phyloP scores from a whole-genome alignment of 2,888 invertebrate species.

The Hypsopygia costalis region DNA sequence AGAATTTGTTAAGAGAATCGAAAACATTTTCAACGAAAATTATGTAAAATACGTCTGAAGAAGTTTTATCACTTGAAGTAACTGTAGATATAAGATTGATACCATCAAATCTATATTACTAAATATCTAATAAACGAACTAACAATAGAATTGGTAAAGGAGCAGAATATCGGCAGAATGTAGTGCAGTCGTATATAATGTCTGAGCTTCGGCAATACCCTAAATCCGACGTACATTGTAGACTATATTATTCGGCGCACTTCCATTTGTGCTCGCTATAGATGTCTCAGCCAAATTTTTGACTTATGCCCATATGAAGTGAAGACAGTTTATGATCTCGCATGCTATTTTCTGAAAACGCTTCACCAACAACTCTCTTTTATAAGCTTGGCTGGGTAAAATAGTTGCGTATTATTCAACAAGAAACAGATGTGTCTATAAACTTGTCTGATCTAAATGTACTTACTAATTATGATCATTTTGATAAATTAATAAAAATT shows the following conservation, averaged over 20 bases:
- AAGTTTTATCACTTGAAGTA: too few species aligned
- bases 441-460: not conserved
- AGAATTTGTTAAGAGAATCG: too few species aligned
- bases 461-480: not conserved
- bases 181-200: constrained; percentile 49
- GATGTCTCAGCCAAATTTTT: constrained; percentile 69
- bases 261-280: constrained; percentile 53
- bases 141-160: constrained; percentile 36
- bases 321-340: constrained; percentile 64
- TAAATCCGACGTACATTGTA: constrained; percentile 58
- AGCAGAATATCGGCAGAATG: constrained; percentile 38
- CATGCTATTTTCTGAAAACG: constrained; percentile 53
- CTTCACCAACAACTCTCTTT: constrained; percentile 42
- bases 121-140: constrained; percentile 34
- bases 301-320: constrained; percentile 62
- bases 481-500: too few species aligned
- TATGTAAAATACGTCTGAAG: too few species aligned
- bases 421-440: constrained; percentile 8
- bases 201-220: constrained; percentile 50
- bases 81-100: too few species aligned
- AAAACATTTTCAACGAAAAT: too few species aligned
- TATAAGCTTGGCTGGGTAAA: constrained; percentile 45
- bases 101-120: constrained; percentile 4
- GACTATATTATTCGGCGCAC: constrained; percentile 55
- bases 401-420: constrained; percentile 35